phyloP scores from a whole-genome alignment of 2,888 invertebrate genomes.

The Mesodorylaimus sp. region DNA sequence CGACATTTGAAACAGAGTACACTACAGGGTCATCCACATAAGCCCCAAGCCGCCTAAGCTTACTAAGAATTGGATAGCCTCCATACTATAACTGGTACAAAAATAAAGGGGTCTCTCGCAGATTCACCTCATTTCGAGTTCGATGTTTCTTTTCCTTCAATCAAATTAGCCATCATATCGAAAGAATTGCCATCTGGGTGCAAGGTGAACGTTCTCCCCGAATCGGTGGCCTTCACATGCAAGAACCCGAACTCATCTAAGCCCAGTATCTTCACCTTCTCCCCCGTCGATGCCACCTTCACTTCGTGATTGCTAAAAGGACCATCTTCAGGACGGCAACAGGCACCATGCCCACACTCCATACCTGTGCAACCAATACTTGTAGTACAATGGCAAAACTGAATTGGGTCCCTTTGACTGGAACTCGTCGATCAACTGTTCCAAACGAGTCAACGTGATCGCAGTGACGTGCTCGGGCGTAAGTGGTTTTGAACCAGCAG shows the following conservation, averaged over 20 bases:
- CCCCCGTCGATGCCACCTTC: slow-evolving; percentile 40
- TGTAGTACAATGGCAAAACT: slow-evolving; percentile 57
- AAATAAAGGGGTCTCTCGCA: too few species aligned
- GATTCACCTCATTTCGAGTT: too few species aligned
- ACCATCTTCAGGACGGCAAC: slow-evolving; percentile 3
- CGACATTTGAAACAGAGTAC: too few species aligned
- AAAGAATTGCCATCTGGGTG: slow-evolving; percentile 90
- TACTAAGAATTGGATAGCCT: too few species aligned
- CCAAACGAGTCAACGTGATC: slow-evolving; percentile 51
- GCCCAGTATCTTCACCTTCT: slow-evolving; percentile 51
- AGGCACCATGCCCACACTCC: slow-evolving; percentile 13
- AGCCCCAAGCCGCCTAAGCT: too few species aligned
- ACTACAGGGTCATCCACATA: too few species aligned
- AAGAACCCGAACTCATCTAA: slow-evolving; percentile 73
- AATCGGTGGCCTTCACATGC: slow-evolving; percentile 40
- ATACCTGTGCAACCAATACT: slow-evolving; percentile 76
- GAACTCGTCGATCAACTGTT: slow-evolving; percentile 45
- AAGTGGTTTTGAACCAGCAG: slow-evolving; percentile 16
- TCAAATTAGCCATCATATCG: slow-evolving; percentile 75
- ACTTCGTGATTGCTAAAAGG: slow-evolving; percentile 50
- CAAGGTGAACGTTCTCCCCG: slow-evolving; percentile 44
- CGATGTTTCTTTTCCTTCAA: slow-evolving; percentile 31
- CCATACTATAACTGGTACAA: too few species aligned
- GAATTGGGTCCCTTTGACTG: slow-evolving; percentile 44
- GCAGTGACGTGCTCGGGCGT: slow-evolving; percentile 43